Base-by-base conservation (phyloP, 2,888 invertebrate species). In the Mesoligia furuncula region DNA sequence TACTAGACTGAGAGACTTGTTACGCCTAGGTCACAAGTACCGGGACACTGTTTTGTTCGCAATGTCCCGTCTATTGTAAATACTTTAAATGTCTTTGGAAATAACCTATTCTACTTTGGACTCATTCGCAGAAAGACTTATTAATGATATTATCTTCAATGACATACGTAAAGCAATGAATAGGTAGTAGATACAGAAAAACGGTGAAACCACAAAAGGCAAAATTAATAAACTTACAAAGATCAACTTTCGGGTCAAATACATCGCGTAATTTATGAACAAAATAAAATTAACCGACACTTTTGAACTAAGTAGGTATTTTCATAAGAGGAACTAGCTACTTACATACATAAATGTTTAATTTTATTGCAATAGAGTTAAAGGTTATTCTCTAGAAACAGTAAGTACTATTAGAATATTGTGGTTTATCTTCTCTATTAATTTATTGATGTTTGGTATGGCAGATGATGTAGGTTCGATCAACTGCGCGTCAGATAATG, bases 201-300 rank as follows among this genome's bases (percentile, higher is more conserved):
- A 45, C 0, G 17, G 15, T 48, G 27, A 80, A 57, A 13, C 31
- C 13, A 42, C 20, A 59, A 51, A 78, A 65, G 20, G 15, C 15
- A 9, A 57, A 54, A 81, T 80, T 48, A 24, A 59, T 24, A 51
- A 66, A 68, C 79, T 45, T 79, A 31, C 57, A 79, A 59, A 79
- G 71, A 45, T 69, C 45, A 68, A n/a, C 17, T 13, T 27, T 24
- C 24, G 42, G 80, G 54, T 84, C 84, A 71, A 71, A 62, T n/a
- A 48, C 59, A 51, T 27, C 15, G 45, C 15, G 48, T 62, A 2
- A 48, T 79, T 70, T 78, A 71, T 31, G 31, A 17, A 61, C 20
- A 9, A 48, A 45, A 27, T 67, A 62, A 78, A 67, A 48, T 84
- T 67, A 51, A 15, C n/a, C 8, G 9, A 67, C 15, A 8, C 24